phyloP scores from a whole-genome alignment of 2,797 vertebrate species.

The Huso huso region DNA sequence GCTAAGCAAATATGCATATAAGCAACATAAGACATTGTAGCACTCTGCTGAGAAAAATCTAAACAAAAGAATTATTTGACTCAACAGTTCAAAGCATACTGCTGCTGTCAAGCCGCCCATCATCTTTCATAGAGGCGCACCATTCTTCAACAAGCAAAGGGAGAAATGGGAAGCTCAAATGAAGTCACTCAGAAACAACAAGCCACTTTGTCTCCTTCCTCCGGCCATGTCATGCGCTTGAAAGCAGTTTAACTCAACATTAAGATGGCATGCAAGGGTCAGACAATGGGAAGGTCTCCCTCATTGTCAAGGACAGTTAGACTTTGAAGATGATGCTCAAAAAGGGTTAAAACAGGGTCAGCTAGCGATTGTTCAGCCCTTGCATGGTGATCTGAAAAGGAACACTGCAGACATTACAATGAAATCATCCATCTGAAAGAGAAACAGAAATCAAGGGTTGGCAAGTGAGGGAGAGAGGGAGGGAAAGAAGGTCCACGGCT shows the following conservation, averaged over 20 bases:
- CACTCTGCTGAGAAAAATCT: constrained; percentile 65
- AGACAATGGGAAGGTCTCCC: constrained; percentile 71
- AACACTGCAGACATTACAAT: constrained; percentile 45
- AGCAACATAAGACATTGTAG: constrained; percentile 54
- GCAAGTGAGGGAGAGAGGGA: constrained; percentile 14
- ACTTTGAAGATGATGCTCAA: constrained; percentile 79
- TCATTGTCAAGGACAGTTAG: constrained; percentile 88
- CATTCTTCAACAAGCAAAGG: constrained; percentile 40
- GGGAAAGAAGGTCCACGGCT: constrained; percentile 10
- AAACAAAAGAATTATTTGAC: constrained; percentile 82
- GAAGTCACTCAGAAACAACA: constrained; percentile 75
- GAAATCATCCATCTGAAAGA: constrained; percentile 41
- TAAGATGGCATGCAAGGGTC: constrained; percentile 64
- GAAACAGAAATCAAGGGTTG: constrained; percentile 37
- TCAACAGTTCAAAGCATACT: constrained; percentile 91
- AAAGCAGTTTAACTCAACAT: constrained; percentile 67
- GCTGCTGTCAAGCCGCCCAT: constrained; percentile 83
- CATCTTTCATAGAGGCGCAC: constrained; percentile 68
- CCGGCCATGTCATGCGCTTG: constrained; percentile 61
- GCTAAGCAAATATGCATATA: constrained; percentile 57
- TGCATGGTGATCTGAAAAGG: constrained; percentile 45
- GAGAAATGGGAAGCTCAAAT: constrained; percentile 65
- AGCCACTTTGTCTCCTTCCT: constrained; percentile 62
- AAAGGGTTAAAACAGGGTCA: constrained; percentile 78
- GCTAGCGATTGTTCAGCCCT: constrained; percentile 59